phyloP scores from a whole-genome alignment of 2,888 invertebrate genomes.

The Frankliniella fusca region DNA sequence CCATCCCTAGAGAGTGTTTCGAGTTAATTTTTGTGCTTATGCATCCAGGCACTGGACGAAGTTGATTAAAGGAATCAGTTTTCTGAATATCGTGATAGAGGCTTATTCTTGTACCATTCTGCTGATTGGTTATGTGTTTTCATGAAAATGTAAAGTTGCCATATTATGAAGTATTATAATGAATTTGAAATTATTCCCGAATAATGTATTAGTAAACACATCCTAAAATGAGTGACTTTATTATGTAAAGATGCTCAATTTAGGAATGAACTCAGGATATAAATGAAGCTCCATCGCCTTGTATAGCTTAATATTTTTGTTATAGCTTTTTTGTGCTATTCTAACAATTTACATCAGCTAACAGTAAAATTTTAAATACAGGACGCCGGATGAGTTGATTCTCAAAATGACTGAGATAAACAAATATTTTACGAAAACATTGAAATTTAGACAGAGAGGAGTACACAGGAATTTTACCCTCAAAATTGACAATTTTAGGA shows the following conservation, averaged over 20 bases:
- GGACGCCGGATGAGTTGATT: too few species aligned
- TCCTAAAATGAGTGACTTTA: conserved; percentile 25
- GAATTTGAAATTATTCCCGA: not conserved
- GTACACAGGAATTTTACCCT: not conserved
- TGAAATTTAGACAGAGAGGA: too few species aligned
- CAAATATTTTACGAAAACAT: not conserved
- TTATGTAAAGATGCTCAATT: not conserved
- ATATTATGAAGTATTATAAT: conserved; percentile 3
- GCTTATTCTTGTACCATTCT: too few species aligned
- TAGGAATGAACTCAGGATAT: not conserved
- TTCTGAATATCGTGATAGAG: too few species aligned
- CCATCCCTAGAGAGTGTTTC: too few species aligned
- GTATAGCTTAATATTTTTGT: too few species aligned
- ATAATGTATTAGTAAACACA: not conserved
- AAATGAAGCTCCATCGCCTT: not conserved
- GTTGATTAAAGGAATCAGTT: too few species aligned
- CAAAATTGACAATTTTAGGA: conserved; percentile 11
- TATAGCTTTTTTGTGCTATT: not conserved
- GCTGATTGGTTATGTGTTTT: not conserved
- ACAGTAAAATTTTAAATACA: not conserved
- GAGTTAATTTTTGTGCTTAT: too few species aligned
- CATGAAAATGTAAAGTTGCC: not conserved
- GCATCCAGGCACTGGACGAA: too few species aligned
- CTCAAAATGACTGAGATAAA: not conserved
- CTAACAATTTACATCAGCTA: not conserved